phyloP scores from a whole-genome alignment of 2,888 invertebrate genomes.

The Craniophora ligustri region DNA sequence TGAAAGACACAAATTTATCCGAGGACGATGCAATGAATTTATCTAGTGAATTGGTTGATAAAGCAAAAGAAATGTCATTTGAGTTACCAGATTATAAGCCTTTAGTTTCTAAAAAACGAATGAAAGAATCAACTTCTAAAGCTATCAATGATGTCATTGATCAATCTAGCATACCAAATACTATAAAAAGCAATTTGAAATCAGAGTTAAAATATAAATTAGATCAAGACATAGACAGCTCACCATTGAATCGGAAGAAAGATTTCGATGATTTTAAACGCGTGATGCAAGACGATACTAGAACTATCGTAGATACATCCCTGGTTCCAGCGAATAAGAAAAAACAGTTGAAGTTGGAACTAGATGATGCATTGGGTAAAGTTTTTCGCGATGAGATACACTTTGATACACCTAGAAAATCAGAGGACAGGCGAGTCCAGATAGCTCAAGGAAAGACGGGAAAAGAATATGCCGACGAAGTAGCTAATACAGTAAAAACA shows the following conservation, averaged over 20 bases:
- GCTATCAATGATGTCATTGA: constrained; percentile 16
- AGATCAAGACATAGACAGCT: constrained; percentile 1
- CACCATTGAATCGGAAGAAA: background rate
- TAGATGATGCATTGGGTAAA: background rate
- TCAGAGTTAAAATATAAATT: constrained; percentile 11
- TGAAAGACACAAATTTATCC: constrained; percentile 9
- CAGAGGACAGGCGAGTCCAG: background rate
- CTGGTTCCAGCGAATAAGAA: background rate
- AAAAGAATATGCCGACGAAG: background rate
- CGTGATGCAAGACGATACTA: constrained; percentile 2
- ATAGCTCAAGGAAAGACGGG: background rate
- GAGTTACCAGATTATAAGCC: background rate
- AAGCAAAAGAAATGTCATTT: background rate
- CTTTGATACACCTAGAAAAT: background rate
- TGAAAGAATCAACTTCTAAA: constrained; percentile 30
- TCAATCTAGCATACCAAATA: constrained; percentile 6
- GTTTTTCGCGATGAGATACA: background rate
- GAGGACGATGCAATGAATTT: constrained; percentile 10
- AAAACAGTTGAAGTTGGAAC: constrained; percentile 2
- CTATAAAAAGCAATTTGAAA: constrained; percentile 11
- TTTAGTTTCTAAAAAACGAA: constrained; percentile 32
- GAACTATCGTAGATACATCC: constrained; percentile 4
- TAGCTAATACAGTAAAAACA: constrained; percentile 1
- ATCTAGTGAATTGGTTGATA: constrained; percentile 5
- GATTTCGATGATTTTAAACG: constrained; percentile 7